phyloP scores from a whole-genome alignment of 2,113 vertebrate species.

The Pachyramphus minor region DNA sequence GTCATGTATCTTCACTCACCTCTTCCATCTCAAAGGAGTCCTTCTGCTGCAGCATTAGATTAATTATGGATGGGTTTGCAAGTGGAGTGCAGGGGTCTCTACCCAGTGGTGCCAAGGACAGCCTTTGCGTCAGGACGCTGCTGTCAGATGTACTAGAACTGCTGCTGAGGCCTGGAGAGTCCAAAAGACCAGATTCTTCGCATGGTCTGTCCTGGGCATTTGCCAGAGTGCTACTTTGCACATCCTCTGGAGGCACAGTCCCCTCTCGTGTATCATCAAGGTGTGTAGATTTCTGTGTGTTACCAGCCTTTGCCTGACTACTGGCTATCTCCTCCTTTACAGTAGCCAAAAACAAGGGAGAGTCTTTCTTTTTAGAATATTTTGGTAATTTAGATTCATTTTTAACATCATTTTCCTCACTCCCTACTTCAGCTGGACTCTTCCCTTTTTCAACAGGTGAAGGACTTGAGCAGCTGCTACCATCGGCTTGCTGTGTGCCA shows the following conservation, averaged over 20 bases:
- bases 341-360: slow-evolving; percentile 75
- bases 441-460: slow-evolving; percentile 60
- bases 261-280: not conserved
- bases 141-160: slow-evolving; percentile 33
- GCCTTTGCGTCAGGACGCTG: slow-evolving; percentile 1
- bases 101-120: slow-evolving; percentile 20
- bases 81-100: slow-evolving; percentile 68
- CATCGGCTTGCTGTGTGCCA: slow-evolving; percentile 53
- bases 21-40: slow-evolving; percentile 98
- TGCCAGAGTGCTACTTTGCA: not conserved
- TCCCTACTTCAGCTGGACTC: not conserved
- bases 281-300: not conserved
- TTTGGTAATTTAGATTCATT: slow-evolving; percentile 75
- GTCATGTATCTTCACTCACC: slow-evolving; percentile 72
- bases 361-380: slow-evolving; percentile 80
- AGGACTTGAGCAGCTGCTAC: not conserved
- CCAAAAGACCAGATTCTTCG: slow-evolving; percentile 19
- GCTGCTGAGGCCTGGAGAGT: slow-evolving; percentile 15
- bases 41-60: slow-evolving; percentile 79
- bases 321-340: slow-evolving; percentile 83
- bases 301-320: not conserved
- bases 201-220: not conserved
- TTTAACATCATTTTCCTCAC: slow-evolving; percentile 63
- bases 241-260: not conserved
- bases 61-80: slow-evolving; percentile 70